Evolutionary conservation across 2,888 invertebrate species (phyloP).

Genomic region (Auanema freiburgensis): DNA sequence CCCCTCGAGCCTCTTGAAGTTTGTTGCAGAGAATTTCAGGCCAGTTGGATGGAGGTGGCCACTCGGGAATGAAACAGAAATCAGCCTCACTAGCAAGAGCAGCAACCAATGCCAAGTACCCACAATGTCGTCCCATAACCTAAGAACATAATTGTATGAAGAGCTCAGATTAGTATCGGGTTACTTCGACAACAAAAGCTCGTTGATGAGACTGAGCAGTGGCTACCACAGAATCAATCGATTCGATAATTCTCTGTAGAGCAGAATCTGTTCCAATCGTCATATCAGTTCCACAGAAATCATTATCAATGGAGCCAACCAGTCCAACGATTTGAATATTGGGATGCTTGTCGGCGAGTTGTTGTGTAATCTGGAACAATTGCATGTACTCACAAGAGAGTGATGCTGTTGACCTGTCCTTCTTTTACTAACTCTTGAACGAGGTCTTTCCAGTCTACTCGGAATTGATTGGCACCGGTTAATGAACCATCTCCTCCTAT

Average conservation of each 20-base stretch:
- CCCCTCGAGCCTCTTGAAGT: conserved; percentile 68
- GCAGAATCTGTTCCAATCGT: conserved; percentile 97
- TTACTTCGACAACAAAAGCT: conserved; percentile 92
- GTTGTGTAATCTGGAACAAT: conserved; percentile 40
- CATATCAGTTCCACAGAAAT: conserved; percentile 95
- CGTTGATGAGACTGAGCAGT: conserved; percentile 97
- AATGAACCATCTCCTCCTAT: conserved; percentile 99
- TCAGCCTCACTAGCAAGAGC: conserved; percentile 94
- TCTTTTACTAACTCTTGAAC: conserved; percentile 80
- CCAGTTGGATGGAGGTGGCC: conserved; percentile 91
- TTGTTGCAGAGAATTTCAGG: conserved; percentile 88
- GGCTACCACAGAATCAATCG: conserved; percentile 94
- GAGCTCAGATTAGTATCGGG: not conserved
- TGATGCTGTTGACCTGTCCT: conserved; percentile 47
- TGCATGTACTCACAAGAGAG: not conserved
- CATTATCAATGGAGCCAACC: conserved; percentile 98
- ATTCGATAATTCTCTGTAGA: conserved; percentile 94
- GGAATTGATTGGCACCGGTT: conserved; percentile 86
- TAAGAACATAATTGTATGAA: conserved; percentile 13
- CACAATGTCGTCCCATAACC: conserved; percentile 99
- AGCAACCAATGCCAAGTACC: conserved; percentile 95
- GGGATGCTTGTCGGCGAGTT: conserved; percentile 52
- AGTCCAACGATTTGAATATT: conserved; percentile 59
- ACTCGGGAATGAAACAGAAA: conserved; percentile 96
- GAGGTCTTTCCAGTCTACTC: conserved; percentile 86